Evolutionary conservation across 2,113 vertebrate species (phyloP), one percentile per base, ranked within the genome.

Genomic region (Regulus satrapa): DNA sequence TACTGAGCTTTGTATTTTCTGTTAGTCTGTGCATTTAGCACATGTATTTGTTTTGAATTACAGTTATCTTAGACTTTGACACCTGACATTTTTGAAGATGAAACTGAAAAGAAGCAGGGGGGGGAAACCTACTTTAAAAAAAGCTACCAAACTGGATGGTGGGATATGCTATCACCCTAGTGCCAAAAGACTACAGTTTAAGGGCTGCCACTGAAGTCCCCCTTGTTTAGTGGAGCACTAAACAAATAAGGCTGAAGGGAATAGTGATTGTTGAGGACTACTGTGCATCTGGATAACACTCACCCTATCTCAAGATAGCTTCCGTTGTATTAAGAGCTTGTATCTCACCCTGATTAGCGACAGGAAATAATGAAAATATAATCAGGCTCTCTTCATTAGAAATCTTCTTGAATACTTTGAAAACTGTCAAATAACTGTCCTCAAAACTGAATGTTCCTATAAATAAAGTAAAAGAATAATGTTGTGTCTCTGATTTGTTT

Each of bases 61-160:
- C 23, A 41, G 15, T 58, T 41, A 18, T 36, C 85, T 62, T 78
- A 32, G 12, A 31, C 7, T 45, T 64, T 16, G 12, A 24, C 12
- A 25, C 17, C 8, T 91, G 48, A 29, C 46, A 12, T 5, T 88
- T 72, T 67, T 13, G 19, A 55, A 78, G 19, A 23, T 76, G 8
- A 36, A 82, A 58, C 17, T 62, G 29, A 46, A 51, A 59, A 38
- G 13, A 49, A 1, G 6, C 3, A 7, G 2, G 2, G 2, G 0
- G 5, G 16, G 34, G 40, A 18, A 18, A 1, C 1, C 7, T 26
- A 29, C 17, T 4, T 6, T 0, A 6, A 28, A 75, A 34, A 31
- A 48, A 51, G 18, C 41, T 24, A 43, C 36, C 21, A 4, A 11
- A 31, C 14, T 49, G 43, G 12, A 51, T 79, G 23, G 24, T 88